Evolutionary conservation across 2,888 invertebrate species (phyloP).

Genomic region (Cataglyphis albicans): DNA sequence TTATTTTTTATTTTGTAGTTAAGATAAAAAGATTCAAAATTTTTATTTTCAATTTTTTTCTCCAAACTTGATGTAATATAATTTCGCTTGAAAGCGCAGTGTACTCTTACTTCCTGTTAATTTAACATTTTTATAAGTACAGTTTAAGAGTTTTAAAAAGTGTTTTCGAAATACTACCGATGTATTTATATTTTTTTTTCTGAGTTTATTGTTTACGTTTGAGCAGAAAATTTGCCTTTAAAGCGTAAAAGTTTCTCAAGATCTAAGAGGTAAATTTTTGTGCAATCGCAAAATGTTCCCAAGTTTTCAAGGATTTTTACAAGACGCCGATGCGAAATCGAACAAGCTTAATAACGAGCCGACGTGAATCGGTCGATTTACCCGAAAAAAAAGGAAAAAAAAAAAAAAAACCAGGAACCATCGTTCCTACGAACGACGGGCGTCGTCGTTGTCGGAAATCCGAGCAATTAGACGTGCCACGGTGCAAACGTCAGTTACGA

Average conservation of each 20-base stretch:
- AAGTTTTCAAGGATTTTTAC: conserved; percentile 25
- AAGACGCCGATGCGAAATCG: conserved; percentile 48
- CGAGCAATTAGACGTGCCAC: conserved; percentile 65
- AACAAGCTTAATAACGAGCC: conserved; percentile 63
- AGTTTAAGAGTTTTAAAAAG: not conserved
- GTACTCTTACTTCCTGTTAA: not conserved
- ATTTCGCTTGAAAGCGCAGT: not conserved
- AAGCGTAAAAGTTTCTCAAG: not conserved
- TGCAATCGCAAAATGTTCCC: not conserved
- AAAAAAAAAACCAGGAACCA: conserved; percentile 6
- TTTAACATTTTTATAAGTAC: conserved; percentile 3
- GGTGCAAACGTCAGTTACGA: conserved; percentile 53
- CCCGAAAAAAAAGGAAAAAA: conserved; percentile 24
- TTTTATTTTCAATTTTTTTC: not conserved
- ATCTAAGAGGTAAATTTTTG: conserved; percentile 12
- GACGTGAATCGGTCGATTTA: conserved; percentile 61
- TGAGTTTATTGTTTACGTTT: not conserved
- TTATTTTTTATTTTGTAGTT: not conserved
- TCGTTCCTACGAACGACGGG: conserved; percentile 17
- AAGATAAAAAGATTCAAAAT: not conserved
- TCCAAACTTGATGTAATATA: not conserved
- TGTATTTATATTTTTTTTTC: not conserved
- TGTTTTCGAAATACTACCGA: not conserved
- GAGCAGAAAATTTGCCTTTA: not conserved
- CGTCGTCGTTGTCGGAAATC: conserved; percentile 55